Evolutionary conservation across 2,113 vertebrate species (phyloP).

Genomic region (Eulacestoma nigropectus): DNA sequence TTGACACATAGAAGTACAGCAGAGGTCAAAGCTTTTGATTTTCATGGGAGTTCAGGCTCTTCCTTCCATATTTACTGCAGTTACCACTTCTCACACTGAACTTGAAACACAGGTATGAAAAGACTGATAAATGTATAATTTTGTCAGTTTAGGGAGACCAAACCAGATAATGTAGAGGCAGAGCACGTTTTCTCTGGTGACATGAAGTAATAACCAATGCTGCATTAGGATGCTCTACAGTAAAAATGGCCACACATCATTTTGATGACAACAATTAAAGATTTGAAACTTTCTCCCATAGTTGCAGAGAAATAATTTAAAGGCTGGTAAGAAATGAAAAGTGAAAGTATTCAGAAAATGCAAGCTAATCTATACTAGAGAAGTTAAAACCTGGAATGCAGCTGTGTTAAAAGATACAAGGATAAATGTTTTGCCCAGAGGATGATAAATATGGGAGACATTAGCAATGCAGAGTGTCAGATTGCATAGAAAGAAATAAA

Average conservation of each 20-base stretch:
- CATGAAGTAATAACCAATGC: background rate
- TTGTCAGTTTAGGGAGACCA: background rate
- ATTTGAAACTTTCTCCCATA: background rate
- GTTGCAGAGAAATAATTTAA: background rate
- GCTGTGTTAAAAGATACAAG: background rate
- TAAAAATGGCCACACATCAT: background rate
- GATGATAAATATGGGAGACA: background rate
- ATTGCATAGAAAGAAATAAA: background rate
- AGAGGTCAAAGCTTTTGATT: background rate
- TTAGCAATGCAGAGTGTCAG: background rate
- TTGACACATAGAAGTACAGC: background rate
- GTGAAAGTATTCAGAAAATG: background rate
- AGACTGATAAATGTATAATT: background rate
- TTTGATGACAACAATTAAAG: background rate
- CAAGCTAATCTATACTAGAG: background rate
- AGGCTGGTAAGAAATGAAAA: background rate
- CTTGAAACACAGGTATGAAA: background rate
- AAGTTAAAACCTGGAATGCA: background rate
- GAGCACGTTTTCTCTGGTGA: background rate
- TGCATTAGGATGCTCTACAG: background rate
- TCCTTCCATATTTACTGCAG: background rate
- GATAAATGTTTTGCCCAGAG: background rate
- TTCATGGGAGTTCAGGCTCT: background rate
- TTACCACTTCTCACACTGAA: background rate
- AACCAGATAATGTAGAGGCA: background rate